These are phyloP conservation scores for Athrips mouffetella DNA, from an alignment of 2,888 invertebrate species.

Conservation along the genomic window DNA sequence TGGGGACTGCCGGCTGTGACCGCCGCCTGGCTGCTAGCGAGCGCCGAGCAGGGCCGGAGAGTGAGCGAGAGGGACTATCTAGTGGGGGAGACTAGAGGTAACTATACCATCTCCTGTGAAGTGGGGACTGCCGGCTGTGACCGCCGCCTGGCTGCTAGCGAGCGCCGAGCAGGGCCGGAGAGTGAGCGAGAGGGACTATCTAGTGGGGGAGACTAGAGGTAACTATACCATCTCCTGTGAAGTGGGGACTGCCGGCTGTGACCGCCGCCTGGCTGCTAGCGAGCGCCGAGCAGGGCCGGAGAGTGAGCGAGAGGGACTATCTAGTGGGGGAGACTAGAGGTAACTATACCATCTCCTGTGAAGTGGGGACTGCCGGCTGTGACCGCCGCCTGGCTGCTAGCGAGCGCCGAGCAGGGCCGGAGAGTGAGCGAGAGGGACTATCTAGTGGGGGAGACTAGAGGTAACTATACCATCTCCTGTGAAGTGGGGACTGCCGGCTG, in stretches of 20 bases:
- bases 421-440: constrained; percentile 75
- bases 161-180: constrained; percentile 80
- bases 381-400: constrained; percentile 85
- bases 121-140: too few relatives aligned
- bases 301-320: constrained; percentile 75
- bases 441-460: constrained; percentile 80
- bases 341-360: too few relatives aligned
- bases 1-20: constrained; percentile 88
- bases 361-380: too few relatives aligned
- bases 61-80: constrained; percentile 77
- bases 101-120: too few relatives aligned
- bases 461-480: too few relatives aligned
- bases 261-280: constrained; percentile 85
- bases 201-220: constrained; percentile 81
- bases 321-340: too few relatives aligned
- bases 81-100: too few relatives aligned
- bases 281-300: constrained; percentile 79
- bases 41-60: constrained; percentile 77
- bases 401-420: constrained; percentile 80
- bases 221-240: too few relatives aligned
- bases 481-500: too few relatives aligned
- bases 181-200: constrained; percentile 74
- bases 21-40: constrained; percentile 86
- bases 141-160: constrained; percentile 85
- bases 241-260: constrained; percentile 90